phyloP scores from a whole-genome alignment of 1,140 invertebrate genomes.

The Bombyx mandarina region DNA sequence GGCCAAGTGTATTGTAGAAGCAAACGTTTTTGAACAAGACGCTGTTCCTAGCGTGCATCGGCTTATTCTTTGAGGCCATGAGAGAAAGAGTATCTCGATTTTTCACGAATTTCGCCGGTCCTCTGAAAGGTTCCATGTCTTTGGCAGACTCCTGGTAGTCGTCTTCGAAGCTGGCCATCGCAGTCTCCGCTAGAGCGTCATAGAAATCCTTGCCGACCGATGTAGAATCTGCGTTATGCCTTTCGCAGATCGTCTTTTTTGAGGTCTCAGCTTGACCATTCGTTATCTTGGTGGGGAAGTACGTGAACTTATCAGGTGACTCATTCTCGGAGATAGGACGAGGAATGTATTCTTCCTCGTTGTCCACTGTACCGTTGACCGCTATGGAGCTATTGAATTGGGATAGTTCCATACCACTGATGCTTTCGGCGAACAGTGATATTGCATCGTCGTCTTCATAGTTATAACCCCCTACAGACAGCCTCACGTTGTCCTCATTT shows the following conservation, averaged over 20 bases:
- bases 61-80: no score
- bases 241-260: constrained; percentile 35
- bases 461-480: background rate
- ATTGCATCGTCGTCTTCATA: constrained; percentile 51
- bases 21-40: constrained; percentile 32
- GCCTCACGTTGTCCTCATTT: no score
- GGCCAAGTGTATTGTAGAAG: constrained; percentile 30
- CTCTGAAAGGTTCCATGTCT: no score
- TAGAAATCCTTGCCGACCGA: constrained; percentile 14
- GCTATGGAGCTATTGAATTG: constrained; percentile 16
- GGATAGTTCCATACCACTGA: constrained; percentile 36
- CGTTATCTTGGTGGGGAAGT: constrained; percentile 27
- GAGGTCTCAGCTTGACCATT: constrained; percentile 2
- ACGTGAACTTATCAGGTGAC: constrained; percentile 14
- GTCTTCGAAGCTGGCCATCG: no score
- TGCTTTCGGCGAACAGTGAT: constrained; percentile 52
- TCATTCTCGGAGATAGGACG: constrained; percentile 11
- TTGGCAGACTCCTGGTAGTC: no score
- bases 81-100: no score
- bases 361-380: background rate
- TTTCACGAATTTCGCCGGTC: no score
- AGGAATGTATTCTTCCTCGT: constrained; percentile 32
- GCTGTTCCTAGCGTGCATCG: constrained; percentile 14
- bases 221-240: constrained; percentile 18
- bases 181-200: background rate